Evolutionary conservation across 2,888 invertebrate genomes (phyloP), one percentile per base, ranked within the genome.

Genomic region (Heterodera filipjevi): DNA sequence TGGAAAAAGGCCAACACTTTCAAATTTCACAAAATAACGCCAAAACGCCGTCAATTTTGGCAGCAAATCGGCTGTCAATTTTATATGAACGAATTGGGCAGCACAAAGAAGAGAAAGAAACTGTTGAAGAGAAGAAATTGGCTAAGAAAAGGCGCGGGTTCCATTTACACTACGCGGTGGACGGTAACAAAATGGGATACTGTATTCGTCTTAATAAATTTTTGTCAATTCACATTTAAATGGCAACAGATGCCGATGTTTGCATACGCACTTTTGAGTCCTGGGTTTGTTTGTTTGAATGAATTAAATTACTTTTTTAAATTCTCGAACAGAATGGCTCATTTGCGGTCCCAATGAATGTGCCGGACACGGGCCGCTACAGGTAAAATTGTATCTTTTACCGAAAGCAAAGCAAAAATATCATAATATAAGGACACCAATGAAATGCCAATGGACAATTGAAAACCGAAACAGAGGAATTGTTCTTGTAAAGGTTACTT

Each of bases 391-490:
- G 59, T 10, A 22, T 27, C 6, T 27, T 27, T 59, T n/a, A n/a
- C 5, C 6, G 39, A 39, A 39, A 39, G 12, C 39, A 53, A 19
- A 53, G 6, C n/a, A 0, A 59, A 14, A 49, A 3, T 19, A 16
- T 3, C 46, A 49, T 49, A 49, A 49, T 44, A 49, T 49, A 27
- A 59, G 81, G 53, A 79, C 72, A 5, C 66, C 74, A 10, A 66
- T 72, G 22, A 30, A 82, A 32, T 82, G 82, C 74, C 49, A 66
- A 30, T 82, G 82, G 82, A 82, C 73, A 8, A 74, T 82, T 8
- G 80, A 66, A 10, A 82, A 82, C 32, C 19, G 66, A 22, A 81
- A 72, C 5, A 39, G 39, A 30, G 35, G 77, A 39, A 46, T 71
- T 35, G 33, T 82, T 19, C 35, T 78, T 6, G 66, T 79, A n/a